phyloP scores from a whole-genome alignment of 2,888 invertebrate genomes.

The Crocallis elinguaria region DNA sequence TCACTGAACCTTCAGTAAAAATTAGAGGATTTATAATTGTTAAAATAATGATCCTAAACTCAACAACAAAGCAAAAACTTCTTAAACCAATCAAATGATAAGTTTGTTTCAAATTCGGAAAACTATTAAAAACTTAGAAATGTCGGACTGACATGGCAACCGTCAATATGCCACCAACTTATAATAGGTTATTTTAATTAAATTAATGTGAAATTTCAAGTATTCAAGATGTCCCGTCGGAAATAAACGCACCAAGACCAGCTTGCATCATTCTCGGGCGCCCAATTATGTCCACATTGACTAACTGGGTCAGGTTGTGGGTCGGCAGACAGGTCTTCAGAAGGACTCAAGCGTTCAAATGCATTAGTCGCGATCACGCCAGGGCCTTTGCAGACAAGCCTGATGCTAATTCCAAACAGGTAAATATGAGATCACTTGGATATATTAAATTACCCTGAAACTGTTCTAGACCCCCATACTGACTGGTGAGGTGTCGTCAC shows the following conservation, averaged over 20 bases:
- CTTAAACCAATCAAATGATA: no score
- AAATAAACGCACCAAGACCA: constrained; percentile 37
- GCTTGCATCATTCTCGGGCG: constrained; percentile 43
- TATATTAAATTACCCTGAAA: not conserved
- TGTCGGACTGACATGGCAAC: constrained; percentile 41
- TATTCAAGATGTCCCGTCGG: constrained; percentile 50
- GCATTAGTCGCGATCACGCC: constrained; percentile 33
- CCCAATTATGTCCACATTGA: constrained; percentile 59
- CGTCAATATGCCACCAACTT: constrained; percentile 58
- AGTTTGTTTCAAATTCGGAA: constrained; percentile 55
- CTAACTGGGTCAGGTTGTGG: constrained; percentile 50
- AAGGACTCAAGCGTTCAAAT: constrained; percentile 38
- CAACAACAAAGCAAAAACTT: no score
- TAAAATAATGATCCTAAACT: no score
- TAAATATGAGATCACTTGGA: constrained; percentile 49
- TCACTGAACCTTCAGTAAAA: no score
- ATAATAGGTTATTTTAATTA: constrained; percentile 38
- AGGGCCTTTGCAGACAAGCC: constrained; percentile 57
- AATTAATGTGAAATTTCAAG: constrained; percentile 42
- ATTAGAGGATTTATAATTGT: no score
- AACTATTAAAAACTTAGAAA: not conserved
- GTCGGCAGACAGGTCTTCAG: constrained; percentile 41
- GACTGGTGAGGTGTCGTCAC: no score
- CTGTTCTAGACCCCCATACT: no score
- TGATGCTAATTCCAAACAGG: constrained; percentile 54